These are phyloP conservation scores for Leucophenga montana DNA, from an alignment of 2,888 invertebrate genomes.

Conservation along the genomic window DNA sequence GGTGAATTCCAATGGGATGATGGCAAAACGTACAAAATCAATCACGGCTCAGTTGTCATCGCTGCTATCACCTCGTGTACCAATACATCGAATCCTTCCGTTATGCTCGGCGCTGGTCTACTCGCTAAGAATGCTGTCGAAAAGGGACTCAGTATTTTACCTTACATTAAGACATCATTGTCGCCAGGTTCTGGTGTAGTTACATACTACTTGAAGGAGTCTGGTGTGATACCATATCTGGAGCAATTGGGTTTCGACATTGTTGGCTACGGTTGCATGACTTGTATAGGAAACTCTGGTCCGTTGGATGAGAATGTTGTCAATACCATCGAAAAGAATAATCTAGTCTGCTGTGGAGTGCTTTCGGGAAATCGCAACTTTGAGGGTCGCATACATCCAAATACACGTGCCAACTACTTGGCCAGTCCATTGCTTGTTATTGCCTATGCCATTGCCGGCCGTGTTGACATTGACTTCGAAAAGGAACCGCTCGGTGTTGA, in stretches of 20 bases:
- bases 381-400: slow-evolving; percentile 97
- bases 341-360: slow-evolving; percentile 95
- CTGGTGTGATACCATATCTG: slow-evolving; percentile 91
- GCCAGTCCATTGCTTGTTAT: slow-evolving; percentile 98
- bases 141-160: slow-evolving; percentile 88
- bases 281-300: slow-evolving; percentile 98
- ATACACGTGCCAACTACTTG: slow-evolving; percentile 96
- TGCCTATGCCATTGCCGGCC: slow-evolving; percentile 97
- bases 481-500: slow-evolving; percentile 83
- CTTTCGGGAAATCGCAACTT: slow-evolving; percentile 98
- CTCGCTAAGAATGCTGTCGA: slow-evolving; percentile 95
- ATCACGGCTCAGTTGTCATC: slow-evolving; percentile 95
- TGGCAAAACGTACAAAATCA: slow-evolving; percentile 84
- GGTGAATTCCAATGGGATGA: slow-evolving; percentile 86
- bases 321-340: slow-evolving; percentile 94
- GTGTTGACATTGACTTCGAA: slow-evolving; percentile 95
- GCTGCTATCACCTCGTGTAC: slow-evolving; percentile 99
- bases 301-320: slow-evolving; percentile 93
- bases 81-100: slow-evolving; percentile 97
- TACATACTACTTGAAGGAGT: slow-evolving; percentile 85
- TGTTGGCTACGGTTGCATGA: slow-evolving; percentile 99
- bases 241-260: slow-evolving; percentile 92
- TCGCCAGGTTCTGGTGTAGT: slow-evolving; percentile 97
- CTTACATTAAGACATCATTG: slow-evolving; percentile 96
- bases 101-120: slow-evolving; percentile 96